Conservation (phyloP, 2,797 vertebrate species). For the Pseudochaenichthys georgianus region DNA sequence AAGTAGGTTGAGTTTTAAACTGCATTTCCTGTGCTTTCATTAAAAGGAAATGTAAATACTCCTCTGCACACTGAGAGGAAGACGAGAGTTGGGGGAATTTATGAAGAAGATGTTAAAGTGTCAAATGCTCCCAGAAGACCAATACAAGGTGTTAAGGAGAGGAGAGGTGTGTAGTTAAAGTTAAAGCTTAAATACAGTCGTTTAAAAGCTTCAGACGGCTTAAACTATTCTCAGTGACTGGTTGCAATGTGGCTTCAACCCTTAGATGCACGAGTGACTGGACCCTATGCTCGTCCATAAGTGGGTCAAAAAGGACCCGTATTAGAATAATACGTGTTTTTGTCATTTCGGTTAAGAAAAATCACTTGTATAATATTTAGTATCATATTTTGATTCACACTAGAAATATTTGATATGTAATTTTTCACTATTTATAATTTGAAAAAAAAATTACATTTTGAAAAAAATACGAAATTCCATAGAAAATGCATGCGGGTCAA, state of each 20-base stretch:
- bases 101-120: background rate
- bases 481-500: no score
- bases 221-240: background rate
- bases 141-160: background rate
- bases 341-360: no score
- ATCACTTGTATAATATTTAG: no score
- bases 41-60: slow-evolving; percentile 39
- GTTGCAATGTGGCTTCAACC: background rate
- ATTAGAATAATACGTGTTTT: no score
- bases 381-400: no score
- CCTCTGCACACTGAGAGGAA: slow-evolving; percentile 13
- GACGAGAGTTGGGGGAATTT: background rate
- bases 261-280: no score
- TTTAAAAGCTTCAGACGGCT: slow-evolving; percentile 2
- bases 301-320: no score
- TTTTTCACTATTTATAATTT: no score
- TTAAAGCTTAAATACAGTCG: background rate
- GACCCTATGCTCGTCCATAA: no score
- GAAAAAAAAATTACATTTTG: no score
- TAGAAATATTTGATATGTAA: no score
- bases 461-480: no score
- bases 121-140: background rate
- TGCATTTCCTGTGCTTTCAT: slow-evolving; percentile 26
- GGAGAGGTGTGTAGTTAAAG: background rate
- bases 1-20: slow-evolving; percentile 29